Conservation (phyloP, 2,888 invertebrate genomes). For the Cacoxenus indagator region DNA sequence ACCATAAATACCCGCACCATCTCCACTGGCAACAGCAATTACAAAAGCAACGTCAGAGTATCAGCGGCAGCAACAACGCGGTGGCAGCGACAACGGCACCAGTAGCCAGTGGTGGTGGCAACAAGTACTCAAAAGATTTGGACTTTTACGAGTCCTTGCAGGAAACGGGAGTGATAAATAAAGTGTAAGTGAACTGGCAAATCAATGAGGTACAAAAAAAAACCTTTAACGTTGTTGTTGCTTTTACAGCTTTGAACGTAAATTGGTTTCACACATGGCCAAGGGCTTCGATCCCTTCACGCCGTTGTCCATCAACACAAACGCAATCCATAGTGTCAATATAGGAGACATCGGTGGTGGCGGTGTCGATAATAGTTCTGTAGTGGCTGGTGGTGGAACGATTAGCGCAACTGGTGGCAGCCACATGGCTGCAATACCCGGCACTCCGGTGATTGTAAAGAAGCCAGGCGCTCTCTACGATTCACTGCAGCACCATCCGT, state of each 20-base stretch:
- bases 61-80: constrained; percentile 43
- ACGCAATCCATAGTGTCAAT: too few species aligned
- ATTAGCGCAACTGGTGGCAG: constrained; percentile 6
- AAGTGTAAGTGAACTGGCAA: constrained; percentile 60
- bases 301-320: constrained; percentile 66
- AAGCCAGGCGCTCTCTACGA: constrained; percentile 64
- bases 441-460: constrained; percentile 45
- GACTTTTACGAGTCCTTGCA: constrained; percentile 68
- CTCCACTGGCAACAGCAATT: constrained; percentile 41
- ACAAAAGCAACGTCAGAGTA: constrained; percentile 42
- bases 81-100: constrained; percentile 13
- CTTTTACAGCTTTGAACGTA: constrained; percentile 64
- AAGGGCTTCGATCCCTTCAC: constrained; percentile 69
- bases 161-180: constrained; percentile 69
- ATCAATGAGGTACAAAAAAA: not conserved
- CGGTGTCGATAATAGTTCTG: constrained; percentile 7
- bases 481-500: constrained; percentile 64
- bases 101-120: constrained; percentile 39
- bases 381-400: constrained; percentile 4
- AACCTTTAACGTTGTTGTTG: not conserved
- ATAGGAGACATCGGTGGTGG: constrained; percentile 38
- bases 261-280: constrained; percentile 67
- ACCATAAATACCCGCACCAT: constrained; percentile 36
- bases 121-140: constrained; percentile 66
- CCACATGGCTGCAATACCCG: constrained; percentile 26